phyloP scores from a whole-genome alignment of 1,140 invertebrate species.

The Drosophila pruinosa region DNA sequence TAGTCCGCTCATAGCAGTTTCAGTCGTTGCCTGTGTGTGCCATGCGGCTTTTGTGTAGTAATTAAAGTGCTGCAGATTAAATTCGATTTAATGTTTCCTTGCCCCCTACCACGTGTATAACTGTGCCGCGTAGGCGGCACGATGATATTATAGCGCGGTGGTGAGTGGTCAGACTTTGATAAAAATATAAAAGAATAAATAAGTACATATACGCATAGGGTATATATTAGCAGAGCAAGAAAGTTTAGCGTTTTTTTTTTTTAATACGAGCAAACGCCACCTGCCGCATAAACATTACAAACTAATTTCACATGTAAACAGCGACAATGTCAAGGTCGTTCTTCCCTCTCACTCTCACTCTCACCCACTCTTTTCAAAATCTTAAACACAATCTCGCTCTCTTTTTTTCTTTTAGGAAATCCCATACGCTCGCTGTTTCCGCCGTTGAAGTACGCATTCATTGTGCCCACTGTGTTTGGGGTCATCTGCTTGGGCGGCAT shows the following conservation, averaged over 20 bases:
- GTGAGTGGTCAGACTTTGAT: background rate
- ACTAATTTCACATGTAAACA: conserved; percentile 10
- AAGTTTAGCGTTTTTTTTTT: background rate
- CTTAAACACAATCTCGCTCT: background rate
- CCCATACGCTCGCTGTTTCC: conserved; percentile 85
- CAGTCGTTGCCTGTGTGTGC: background rate
- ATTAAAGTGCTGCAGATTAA: conserved; percentile 62
- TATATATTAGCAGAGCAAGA: background rate
- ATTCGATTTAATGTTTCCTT: conserved; percentile 33
- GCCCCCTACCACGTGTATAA: background rate
- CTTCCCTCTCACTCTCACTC: conserved; percentile 1
- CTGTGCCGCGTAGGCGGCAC: background rate
- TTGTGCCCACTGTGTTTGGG: conserved; percentile 86
- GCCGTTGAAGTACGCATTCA: conserved; percentile 85
- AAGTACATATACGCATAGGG: background rate
- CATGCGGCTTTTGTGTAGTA: conserved; percentile 68
- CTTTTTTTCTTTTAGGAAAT: conserved; percentile 83
- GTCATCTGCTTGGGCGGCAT: conserved; percentile 87
- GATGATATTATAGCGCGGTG: background rate
- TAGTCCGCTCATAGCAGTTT: background rate
- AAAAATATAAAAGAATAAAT: background rate
- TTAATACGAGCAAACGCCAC: background rate
- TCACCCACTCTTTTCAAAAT: background rate
- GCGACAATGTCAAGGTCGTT: conserved; percentile 43
- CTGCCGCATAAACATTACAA: conserved; percentile 9